Base-by-base conservation (phyloP, 2,888 invertebrate genomes). In the Orchesellides sinensis region DNA sequence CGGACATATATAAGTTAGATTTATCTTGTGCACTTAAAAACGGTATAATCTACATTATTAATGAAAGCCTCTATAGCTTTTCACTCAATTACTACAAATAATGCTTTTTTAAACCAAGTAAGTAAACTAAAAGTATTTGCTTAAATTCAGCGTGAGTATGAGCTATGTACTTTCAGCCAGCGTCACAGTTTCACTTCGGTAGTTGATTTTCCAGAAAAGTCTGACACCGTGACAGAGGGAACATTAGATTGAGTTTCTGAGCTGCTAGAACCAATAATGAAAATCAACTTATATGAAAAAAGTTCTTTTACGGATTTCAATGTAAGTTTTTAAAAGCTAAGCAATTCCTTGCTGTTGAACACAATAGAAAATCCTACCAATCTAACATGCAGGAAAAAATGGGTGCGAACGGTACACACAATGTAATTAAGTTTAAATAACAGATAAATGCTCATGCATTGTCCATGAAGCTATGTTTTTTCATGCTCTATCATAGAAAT, bases 141-240 rank as follows among this genome's bases (percentile, higher is more conserved):
- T 63, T 49, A 23, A 45, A 59, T 47, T 59, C 47, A 63, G 66
- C 63, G 29, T 68, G 56, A 27, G 35, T 40, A 23, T 47, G 52
- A 17, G 69, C 78, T 78, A n/a, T n/a, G n/a, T n/a, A 78, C 69
- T 61, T 61, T 61, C 61, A 68, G 61, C 78, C 49, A 70, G 59
- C 54, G 72, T 79, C 79, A 79, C 72, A 79, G 79, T 47, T 56
- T 63, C 65, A 65, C 49, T 52, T 79, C 79, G 40, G 79, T 72
- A 63, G 72, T 79, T 79, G 70, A n/a, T 72, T 65, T 79, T 40
- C 79, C 79, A 79, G 79, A 65, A 79, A 63, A 79, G 65, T 79
- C 79, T 72, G 79, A 79, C 72, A 79, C 79, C 65, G 72, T 79
- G 54, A 79, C 65, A 54, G 79, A 79, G 52, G 79, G 79, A 65